Percentiles rank a stretch among this genome's conserved stretches.
Evolutionary conservation across 2,888 invertebrate species (phyloP).

Genomic region (Tipula unca): DNA sequence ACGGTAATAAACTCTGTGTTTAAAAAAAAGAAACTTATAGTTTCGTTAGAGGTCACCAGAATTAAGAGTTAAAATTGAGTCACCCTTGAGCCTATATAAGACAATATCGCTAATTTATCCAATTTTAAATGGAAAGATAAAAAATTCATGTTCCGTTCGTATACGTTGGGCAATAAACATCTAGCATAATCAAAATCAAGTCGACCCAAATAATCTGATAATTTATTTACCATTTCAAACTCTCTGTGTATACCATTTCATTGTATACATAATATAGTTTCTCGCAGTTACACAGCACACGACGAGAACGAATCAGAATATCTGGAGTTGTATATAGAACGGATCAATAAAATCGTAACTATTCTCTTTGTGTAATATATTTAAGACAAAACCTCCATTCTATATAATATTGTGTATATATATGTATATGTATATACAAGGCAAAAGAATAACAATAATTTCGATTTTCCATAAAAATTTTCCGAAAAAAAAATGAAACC

Average conservation of each 20-base stretch:
- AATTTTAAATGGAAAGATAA: no score
- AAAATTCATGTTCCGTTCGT: no score
- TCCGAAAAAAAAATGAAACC: not conserved
- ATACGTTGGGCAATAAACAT: no score
- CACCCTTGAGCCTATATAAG: no score
- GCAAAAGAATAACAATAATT: not conserved
- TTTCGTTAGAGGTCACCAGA: no score
- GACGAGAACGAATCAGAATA: not conserved
- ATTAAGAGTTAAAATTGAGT: no score
- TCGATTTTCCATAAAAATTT: slow-evolving; percentile 9
- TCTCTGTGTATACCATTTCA: not conserved
- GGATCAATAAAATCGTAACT: not conserved
- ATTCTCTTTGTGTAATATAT: not conserved
- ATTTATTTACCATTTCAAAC: not conserved
- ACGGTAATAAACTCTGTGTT: no score
- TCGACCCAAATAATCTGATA: not conserved
- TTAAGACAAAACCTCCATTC: not conserved
- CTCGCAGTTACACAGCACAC: not conserved
- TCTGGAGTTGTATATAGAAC: not conserved
- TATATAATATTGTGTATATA: not conserved
- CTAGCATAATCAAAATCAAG: not conserved
- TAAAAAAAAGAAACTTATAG: no score
- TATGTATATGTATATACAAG: no score
- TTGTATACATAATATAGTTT: not conserved
- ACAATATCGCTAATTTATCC: no score